Conservation (phyloP, 1,140 invertebrate genomes). For the Anadara kagoshimensis region DNA sequence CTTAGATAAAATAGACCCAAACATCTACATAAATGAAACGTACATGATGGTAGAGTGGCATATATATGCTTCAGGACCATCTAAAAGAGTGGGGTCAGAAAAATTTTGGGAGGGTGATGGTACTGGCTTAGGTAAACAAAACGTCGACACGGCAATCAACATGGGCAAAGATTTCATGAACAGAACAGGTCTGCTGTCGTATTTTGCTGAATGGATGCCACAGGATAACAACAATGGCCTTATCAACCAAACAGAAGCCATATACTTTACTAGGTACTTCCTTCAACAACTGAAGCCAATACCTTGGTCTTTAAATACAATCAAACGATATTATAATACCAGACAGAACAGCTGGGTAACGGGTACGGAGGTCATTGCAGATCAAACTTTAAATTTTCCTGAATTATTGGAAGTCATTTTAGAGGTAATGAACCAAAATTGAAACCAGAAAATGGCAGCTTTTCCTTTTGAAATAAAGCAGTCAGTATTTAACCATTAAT, state of each 20-base stretch:
- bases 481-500: too few relatives aligned
- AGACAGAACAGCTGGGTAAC: not conserved
- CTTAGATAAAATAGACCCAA: not conserved
- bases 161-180: not conserved
- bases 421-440: not conserved
- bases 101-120: not conserved
- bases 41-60: conserved; percentile 2
- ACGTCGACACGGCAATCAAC: not conserved
- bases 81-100: not conserved
- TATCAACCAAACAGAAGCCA: not conserved
- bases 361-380: not conserved
- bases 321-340: not conserved
- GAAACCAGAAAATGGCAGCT: not conserved
- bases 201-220: conserved; percentile 3
- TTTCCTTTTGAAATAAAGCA: too few relatives aligned
- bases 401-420: not conserved
- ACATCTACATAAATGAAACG: not conserved
- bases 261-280: not conserved
- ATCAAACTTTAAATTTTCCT: not conserved
- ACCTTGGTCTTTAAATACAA: not conserved
- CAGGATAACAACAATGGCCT: not conserved
- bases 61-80: not conserved
- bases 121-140: not conserved
- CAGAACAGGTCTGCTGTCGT: not conserved
- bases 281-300: not conserved